phyloP scores from a whole-genome alignment of 2,113 vertebrate species.

The Etia nguti region DNA sequence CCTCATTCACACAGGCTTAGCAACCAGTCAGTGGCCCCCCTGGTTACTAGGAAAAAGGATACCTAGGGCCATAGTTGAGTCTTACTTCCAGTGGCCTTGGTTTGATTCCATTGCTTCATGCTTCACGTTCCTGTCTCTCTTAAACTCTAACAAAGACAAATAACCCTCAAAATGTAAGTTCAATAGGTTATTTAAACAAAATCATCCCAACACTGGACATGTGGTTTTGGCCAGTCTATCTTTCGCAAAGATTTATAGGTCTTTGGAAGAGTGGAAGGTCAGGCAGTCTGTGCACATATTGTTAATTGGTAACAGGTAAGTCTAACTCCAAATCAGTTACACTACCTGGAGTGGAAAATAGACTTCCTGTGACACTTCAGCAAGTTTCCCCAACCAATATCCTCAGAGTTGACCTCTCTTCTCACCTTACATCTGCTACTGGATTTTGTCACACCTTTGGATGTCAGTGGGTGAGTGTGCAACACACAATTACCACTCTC shows the following conservation, averaged over 20 bases:
- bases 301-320: slow-evolving; percentile 41
- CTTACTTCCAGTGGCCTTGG: background rate
- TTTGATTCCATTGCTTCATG: background rate
- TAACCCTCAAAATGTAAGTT: background rate
- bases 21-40: background rate
- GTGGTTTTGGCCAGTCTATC: background rate
- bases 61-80: background rate
- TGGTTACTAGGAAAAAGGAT: background rate
- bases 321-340: slow-evolving; percentile 26
- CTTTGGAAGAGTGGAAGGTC: slow-evolving; percentile 27
- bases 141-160: background rate
- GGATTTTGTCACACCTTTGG: background rate
- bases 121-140: background rate
- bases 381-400: background rate
- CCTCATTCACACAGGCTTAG: background rate
- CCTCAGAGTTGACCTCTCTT: slow-evolving; percentile 26
- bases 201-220: background rate
- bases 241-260: background rate
- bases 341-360: slow-evolving; percentile 62
- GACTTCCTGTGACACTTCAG: slow-evolving; percentile 51
- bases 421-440: background rate
- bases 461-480: background rate
- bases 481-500: background rate
- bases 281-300: slow-evolving; percentile 28
- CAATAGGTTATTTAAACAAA: background rate